A percentile compares a stretch with the other conserved stretches of the same genome.
Evolutionary conservation across 2,113 vertebrate genomes (phyloP).

Genomic region (Neoarius graeffei): DNA sequence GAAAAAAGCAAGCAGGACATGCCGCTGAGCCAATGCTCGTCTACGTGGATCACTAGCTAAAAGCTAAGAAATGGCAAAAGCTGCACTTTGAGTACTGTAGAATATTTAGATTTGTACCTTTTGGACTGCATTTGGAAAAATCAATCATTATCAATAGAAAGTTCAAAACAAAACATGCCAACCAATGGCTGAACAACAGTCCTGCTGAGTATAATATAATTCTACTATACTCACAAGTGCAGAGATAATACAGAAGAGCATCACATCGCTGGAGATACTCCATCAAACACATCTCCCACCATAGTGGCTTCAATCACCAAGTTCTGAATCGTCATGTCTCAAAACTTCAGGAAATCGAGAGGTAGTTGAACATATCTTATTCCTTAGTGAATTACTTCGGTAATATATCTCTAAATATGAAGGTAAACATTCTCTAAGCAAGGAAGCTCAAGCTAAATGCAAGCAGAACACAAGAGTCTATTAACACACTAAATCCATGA

Average conservation of each 20-base stretch:
- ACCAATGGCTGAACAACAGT: background rate
- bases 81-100: background rate
- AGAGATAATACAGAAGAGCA: background rate
- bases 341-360: constrained; percentile 9
- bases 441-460: background rate
- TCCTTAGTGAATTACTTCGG: background rate
- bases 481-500: background rate
- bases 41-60: background rate
- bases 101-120: background rate
- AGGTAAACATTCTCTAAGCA: constrained; percentile 18
- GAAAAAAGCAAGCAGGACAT: constrained; percentile 1
- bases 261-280: background rate
- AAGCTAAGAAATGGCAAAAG: background rate
- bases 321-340: background rate
- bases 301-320: background rate
- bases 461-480: background rate
- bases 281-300: background rate
- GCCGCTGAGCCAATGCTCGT: background rate
- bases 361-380: constrained; percentile 17
- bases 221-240: background rate
- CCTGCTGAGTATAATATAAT: background rate
- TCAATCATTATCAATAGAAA: background rate
- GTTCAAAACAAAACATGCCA: background rate
- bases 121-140: background rate
- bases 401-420: background rate